Percentiles rank a stretch among this genome's conserved stretches.
Evolutionary conservation across 2,888 invertebrate genomes (phyloP).

Genomic region (Esperia sulphurella): DNA sequence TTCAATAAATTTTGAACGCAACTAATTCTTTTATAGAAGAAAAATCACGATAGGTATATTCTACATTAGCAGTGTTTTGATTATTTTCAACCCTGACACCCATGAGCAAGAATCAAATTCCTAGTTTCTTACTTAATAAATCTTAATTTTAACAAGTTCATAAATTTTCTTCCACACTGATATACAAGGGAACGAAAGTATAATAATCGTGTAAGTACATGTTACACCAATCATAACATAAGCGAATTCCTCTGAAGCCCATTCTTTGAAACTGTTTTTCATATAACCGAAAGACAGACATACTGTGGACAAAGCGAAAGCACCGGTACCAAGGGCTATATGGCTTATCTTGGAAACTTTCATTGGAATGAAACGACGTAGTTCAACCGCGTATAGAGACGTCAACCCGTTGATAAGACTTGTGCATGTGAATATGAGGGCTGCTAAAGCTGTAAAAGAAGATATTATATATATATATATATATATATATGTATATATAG

Average conservation of each 20-base stretch:
- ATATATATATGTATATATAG: background rate
- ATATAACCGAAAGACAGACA: constrained; percentile 24
- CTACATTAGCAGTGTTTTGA: too few relatives aligned
- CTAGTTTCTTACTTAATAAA: too few relatives aligned
- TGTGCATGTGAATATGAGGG: constrained; percentile 46
- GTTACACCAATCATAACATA: constrained; percentile 24
- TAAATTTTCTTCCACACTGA: constrained; percentile 4
- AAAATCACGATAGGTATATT: too few relatives aligned
- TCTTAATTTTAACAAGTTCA: too few relatives aligned
- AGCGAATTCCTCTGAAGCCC: constrained; percentile 22
- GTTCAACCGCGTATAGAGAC: constrained; percentile 47
- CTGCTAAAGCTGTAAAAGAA: constrained; percentile 42
- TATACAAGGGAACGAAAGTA: constrained; percentile 16
- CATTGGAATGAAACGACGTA: constrained; percentile 33
- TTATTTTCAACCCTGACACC: too few relatives aligned
- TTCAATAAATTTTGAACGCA: too few relatives aligned
- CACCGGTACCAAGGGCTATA: constrained; percentile 41
- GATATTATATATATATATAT: background rate
- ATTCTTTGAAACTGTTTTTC: constrained; percentile 24
- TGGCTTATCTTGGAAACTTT: constrained; percentile 47
- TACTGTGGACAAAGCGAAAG: constrained; percentile 23
- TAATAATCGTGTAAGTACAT: constrained; percentile 16
- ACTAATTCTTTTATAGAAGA: too few relatives aligned
- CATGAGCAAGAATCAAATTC: too few relatives aligned
- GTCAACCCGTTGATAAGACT: constrained; percentile 47